These are phyloP conservation scores for Monopterus albus DNA, from an alignment of 2,113 vertebrate species.

Conservation along the genomic window DNA sequence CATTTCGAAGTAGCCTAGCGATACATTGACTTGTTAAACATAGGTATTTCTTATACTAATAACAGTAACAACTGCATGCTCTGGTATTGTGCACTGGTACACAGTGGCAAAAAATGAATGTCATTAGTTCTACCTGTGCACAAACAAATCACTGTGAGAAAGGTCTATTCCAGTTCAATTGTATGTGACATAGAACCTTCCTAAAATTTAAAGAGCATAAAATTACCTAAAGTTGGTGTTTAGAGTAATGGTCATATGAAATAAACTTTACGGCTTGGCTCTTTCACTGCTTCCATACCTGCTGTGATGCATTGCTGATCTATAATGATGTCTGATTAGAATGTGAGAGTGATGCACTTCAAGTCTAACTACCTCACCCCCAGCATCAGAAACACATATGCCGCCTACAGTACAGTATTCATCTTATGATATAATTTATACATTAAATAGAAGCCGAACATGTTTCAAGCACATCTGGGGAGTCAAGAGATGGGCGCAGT, in stretches of 20 bases:
- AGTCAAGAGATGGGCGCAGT: background rate
- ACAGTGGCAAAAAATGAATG: background rate
- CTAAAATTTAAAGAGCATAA: background rate
- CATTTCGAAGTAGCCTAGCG: too few species aligned
- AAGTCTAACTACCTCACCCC: background rate
- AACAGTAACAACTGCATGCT: background rate
- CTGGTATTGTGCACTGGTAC: background rate
- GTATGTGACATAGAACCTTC: background rate
- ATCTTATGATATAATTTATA: conserved; percentile 41
- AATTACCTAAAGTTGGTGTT: background rate
- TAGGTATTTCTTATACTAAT: too few species aligned
- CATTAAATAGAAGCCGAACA: conserved; percentile 54
- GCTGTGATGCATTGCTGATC: conserved; percentile 16
- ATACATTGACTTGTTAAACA: background rate
- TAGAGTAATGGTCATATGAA: conserved; percentile 5
- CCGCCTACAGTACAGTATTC: conserved; percentile 36
- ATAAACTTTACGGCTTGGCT: conserved; percentile 9
- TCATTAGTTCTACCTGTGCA: background rate
- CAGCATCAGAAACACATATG: conserved; percentile 17
- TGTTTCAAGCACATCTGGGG: conserved; percentile 47
- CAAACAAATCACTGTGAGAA: background rate
- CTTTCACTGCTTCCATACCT: background rate
- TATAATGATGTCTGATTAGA: conserved; percentile 6
- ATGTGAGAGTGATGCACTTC: background rate
- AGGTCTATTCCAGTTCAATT: background rate